A percentile compares a stretch with the other conserved stretches of the same genome.
Evolutionary conservation across 2,888 invertebrate genomes (phyloP).

Genomic region (Caenorhabditis sp.): DNA sequence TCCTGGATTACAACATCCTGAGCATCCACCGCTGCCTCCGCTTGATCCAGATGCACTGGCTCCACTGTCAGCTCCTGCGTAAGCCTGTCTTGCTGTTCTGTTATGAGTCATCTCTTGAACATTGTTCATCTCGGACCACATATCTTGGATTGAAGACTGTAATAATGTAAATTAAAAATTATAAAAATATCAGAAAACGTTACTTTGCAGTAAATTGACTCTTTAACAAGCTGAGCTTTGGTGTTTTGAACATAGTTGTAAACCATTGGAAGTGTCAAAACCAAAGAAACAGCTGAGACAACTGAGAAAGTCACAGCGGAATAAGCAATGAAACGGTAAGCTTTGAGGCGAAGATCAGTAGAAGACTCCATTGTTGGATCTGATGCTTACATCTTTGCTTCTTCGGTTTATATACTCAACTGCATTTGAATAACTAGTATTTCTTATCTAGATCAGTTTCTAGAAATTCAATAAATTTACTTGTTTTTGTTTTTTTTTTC

Average conservation of each 20-base stretch:
- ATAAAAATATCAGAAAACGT: background rate
- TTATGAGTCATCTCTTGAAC: conserved; percentile 10
- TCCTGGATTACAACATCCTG: conserved; percentile 46
- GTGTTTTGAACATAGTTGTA: conserved; percentile 33
- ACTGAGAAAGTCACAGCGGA: conserved; percentile 36
- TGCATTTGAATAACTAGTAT: background rate
- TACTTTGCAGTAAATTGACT: conserved; percentile 41
- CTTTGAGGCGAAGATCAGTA: conserved; percentile 32
- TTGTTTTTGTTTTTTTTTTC: background rate
- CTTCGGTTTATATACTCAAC: background rate
- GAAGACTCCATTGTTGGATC: conserved; percentile 27
- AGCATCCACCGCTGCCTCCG: conserved; percentile 15
- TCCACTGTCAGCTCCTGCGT: conserved; percentile 16
- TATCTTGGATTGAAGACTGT: conserved; percentile 33
- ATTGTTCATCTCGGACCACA: conserved; percentile 40
- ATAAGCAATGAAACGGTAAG: conserved; percentile 38
- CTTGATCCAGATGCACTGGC: conserved; percentile 4
- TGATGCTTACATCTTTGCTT: background rate
- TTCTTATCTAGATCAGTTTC: background rate
- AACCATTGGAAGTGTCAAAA: conserved; percentile 30
- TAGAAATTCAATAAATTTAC: background rate
- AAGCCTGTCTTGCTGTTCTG: conserved; percentile 40
- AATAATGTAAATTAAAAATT: background rate
- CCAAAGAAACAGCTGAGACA: conserved; percentile 29
- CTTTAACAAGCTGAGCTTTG: conserved; percentile 29